Conservation (phyloP, 2,797 vertebrate species). For the Chaetophractus vellerosus region DNA sequence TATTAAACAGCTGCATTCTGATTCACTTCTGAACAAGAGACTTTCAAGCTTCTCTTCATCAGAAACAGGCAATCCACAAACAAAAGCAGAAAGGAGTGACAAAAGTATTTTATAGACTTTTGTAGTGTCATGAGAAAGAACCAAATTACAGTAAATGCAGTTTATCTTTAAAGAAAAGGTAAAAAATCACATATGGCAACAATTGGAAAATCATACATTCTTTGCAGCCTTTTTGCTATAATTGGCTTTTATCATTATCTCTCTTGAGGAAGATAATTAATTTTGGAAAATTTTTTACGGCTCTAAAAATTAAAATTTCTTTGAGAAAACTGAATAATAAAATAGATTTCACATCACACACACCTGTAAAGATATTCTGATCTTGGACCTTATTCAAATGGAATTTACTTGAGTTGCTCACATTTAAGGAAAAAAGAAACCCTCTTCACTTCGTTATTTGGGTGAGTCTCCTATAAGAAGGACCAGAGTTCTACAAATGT, state of each 20-base stretch:
- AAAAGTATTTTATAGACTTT: slow-evolving; percentile 66
- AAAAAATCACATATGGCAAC: slow-evolving; percentile 35
- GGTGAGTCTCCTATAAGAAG: background rate
- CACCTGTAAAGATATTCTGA: slow-evolving; percentile 34
- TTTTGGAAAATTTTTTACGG: slow-evolving; percentile 70
- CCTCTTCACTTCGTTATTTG: background rate
- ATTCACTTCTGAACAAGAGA: slow-evolving; percentile 65
- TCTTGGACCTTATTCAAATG: slow-evolving; percentile 55
- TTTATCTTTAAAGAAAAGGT: slow-evolving; percentile 60
- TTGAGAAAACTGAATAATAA: slow-evolving; percentile 65
- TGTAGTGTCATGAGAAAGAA: slow-evolving; percentile 59
- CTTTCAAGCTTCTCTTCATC: slow-evolving; percentile 61
- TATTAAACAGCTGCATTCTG: slow-evolving; percentile 83
- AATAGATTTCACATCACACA: slow-evolving; percentile 45
- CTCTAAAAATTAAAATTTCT: slow-evolving; percentile 79
- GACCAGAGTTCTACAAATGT: background rate
- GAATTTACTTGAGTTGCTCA: slow-evolving; percentile 66
- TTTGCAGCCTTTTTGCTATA: slow-evolving; percentile 60
- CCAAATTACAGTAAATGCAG: slow-evolving; percentile 60
- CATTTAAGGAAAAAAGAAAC: slow-evolving; percentile 48
- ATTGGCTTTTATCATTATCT: slow-evolving; percentile 71
- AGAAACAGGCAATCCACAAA: slow-evolving; percentile 64
- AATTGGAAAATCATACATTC: slow-evolving; percentile 73
- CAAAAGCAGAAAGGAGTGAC: slow-evolving; percentile 45
- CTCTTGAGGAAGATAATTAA: slow-evolving; percentile 75